phyloP scores from a whole-genome alignment of 2,113 vertebrate genomes.

The Pteruthius melanotis region DNA sequence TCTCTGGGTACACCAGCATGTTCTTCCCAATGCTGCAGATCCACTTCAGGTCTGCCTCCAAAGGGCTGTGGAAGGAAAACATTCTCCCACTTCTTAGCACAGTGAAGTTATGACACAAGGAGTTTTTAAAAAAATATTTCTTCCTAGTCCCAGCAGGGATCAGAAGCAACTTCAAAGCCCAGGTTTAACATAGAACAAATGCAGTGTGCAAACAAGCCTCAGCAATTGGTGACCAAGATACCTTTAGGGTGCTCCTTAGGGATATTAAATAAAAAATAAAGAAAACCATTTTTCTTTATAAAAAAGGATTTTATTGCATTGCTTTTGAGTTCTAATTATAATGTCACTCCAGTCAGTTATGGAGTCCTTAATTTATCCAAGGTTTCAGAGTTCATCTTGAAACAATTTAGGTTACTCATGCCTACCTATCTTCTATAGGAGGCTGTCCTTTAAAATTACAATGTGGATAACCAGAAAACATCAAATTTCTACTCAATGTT shows the following conservation, averaged over 20 bases:
- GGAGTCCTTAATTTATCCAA: neutral
- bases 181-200: neutral
- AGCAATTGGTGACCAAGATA: neutral
- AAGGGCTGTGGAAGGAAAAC: neutral
- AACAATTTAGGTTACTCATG: neutral
- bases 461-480: neutral
- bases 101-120: neutral
- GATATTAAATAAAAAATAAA: neutral
- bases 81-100: neutral
- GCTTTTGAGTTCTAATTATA: neutral
- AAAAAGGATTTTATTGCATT: neutral
- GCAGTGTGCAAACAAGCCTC: neutral
- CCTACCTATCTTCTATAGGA: neutral
- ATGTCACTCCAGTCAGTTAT: neutral
- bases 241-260: neutral
- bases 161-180: neutral
- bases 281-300: rapidly evolving
- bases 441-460: neutral
- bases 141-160: neutral
- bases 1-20: neutral
- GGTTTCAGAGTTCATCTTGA: neutral
- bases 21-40: neutral
- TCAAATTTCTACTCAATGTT: neutral
- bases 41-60: neutral
- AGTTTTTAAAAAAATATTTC: neutral